Percentiles rank a stretch among this genome's conserved stretches.
Evolutionary conservation across 2,113 vertebrate genomes (phyloP).

Genomic region (Pan paniscus): DNA sequence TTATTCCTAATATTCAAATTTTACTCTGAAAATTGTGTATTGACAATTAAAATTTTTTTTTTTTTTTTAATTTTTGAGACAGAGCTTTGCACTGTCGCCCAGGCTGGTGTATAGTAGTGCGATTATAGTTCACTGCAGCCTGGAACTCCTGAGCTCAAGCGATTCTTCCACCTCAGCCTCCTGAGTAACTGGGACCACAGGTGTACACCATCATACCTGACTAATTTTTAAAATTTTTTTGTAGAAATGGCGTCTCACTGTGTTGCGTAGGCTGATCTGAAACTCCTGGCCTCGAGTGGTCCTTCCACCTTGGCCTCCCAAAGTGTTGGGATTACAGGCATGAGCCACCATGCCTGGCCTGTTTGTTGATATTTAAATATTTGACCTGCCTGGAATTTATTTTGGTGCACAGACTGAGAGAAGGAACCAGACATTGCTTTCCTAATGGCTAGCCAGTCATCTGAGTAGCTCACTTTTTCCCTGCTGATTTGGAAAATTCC

Average conservation of each 20-base stretch:
- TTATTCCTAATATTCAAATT: not conserved
- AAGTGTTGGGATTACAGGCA: not conserved
- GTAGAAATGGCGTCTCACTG: not conserved
- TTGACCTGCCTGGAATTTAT: not conserved
- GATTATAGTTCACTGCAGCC: not conserved
- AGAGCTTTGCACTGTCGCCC: not conserved
- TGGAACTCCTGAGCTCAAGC: not conserved
- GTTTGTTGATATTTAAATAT: not conserved
- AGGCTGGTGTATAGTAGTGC: not conserved
- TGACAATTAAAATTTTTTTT: too few relatives aligned
- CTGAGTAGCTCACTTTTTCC: not conserved
- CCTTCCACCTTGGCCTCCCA: not conserved
- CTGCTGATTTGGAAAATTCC: not conserved
- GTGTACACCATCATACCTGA: not conserved
- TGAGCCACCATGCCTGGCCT: not conserved
- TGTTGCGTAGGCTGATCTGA: not conserved
- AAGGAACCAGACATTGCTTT: not conserved
- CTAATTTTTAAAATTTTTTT: not conserved
- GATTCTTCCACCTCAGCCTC: not conserved
- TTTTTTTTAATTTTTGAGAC: too few relatives aligned
- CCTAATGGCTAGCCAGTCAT: not conserved
- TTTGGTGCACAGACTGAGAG: not conserved
- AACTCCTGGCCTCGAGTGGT: not conserved
- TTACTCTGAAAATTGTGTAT: too few relatives aligned
- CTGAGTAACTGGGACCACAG: not conserved